Percentiles rank a stretch among this genome's conserved stretches.
Conservation (phyloP, 2,797 vertebrate genomes). For the Emydoidea blandingii region DNA sequence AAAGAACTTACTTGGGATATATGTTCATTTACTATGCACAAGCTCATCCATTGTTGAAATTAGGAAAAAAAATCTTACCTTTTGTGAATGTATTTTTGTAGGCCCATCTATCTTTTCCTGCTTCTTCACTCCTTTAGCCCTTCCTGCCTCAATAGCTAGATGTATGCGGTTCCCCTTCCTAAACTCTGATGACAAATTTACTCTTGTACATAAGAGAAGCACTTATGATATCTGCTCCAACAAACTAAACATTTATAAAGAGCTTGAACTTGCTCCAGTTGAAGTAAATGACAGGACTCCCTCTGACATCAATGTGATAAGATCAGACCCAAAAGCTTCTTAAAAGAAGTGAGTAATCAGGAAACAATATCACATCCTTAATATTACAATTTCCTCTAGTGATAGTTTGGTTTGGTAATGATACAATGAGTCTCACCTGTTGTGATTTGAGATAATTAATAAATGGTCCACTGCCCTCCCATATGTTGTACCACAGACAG, state of each 20-base stretch:
- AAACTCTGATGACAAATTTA: neutral
- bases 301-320: neutral
- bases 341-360: neutral
- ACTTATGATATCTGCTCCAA: neutral
- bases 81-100: conserved; percentile 21
- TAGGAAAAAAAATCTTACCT: conserved; percentile 27
- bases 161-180: conserved; percentile 18
- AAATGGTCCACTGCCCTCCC: neutral
- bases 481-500: conserved; percentile 19
- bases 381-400: conserved; percentile 7
- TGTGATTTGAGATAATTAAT: conserved; percentile 28
- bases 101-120: neutral
- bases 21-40: conserved; percentile 35
- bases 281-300: neutral
- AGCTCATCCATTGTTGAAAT: neutral
- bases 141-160: neutral
- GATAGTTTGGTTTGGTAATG: conserved; percentile 41
- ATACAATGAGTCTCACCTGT: neutral
- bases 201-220: neutral
- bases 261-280: neutral
- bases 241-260: neutral
- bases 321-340: neutral
- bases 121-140: neutral
- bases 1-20: neutral
- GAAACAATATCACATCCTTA: conserved; percentile 4